These are phyloP conservation scores for Kradibia gibbosae DNA, from an alignment of 1,140 invertebrate genomes.

Conservation along the genomic window DNA sequence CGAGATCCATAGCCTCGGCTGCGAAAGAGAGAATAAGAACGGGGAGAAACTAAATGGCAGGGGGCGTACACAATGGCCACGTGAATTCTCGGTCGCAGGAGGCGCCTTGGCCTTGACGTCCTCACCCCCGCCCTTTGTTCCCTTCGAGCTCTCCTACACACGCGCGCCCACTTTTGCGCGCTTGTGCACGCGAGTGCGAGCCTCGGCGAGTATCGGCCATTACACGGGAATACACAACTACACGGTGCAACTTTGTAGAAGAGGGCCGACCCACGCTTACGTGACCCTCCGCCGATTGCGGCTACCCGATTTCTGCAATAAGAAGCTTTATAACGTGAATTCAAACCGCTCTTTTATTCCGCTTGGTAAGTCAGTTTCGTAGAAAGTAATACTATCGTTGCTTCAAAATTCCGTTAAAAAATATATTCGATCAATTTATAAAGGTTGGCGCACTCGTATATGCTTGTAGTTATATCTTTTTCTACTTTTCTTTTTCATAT, in stretches of 20 bases:
- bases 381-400: not conserved
- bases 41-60: not conserved
- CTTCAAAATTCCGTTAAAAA: not conserved
- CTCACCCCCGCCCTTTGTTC: constrained; percentile 40
- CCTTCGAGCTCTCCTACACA: not conserved
- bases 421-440: not conserved
- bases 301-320: not conserved
- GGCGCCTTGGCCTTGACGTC: constrained; percentile 59
- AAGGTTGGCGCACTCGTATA: too few species aligned
- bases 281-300: not conserved
- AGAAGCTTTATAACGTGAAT: not conserved
- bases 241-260: not conserved
- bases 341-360: not conserved
- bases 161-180: not conserved
- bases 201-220: not conserved
- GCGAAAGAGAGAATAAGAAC: not conserved
- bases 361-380: not conserved
- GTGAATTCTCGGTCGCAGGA: constrained; percentile 52
- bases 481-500: too few species aligned
- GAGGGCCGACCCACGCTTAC: not conserved
- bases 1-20: not conserved
- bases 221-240: not conserved
- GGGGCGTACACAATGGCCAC: constrained; percentile 25
- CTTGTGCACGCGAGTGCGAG: too few species aligned
- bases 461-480: too few species aligned